These are phyloP conservation scores for Lymantria dispar DNA, from an alignment of 2,888 invertebrate species.

Conservation along the genomic window DNA sequence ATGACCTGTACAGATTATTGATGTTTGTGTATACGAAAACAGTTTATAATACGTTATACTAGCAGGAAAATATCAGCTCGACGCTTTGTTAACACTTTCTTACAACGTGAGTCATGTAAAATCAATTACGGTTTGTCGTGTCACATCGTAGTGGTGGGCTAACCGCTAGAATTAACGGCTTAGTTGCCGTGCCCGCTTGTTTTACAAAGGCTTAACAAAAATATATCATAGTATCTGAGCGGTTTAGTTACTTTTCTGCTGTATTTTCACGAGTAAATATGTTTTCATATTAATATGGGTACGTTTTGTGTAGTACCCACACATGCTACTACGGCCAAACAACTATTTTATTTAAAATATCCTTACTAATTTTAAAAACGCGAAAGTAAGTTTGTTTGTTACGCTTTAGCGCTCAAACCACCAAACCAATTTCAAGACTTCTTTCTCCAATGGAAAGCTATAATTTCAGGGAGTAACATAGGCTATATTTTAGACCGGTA, in stretches of 20 bases:
- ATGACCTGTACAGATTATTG: neutral
- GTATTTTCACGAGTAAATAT: too few species aligned
- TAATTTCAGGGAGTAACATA: too few species aligned
- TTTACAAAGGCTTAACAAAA: too few species aligned
- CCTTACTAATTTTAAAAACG: neutral
- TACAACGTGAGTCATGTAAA: conserved; percentile 37
- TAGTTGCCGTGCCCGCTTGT: conserved; percentile 11
- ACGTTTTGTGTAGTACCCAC: neutral
- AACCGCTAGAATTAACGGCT: conserved; percentile 38
- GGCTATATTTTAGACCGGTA: too few species aligned
- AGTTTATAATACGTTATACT: too few species aligned
- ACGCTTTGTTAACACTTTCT: conserved; percentile 9
- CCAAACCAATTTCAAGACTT: too few species aligned
- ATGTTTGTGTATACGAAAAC: too few species aligned
- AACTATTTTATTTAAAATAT: neutral
- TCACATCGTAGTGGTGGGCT: conserved; percentile 27
- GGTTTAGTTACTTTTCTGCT: conserved; percentile 16
- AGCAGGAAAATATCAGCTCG: neutral
- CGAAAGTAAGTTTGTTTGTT: neutral
- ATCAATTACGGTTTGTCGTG: conserved; percentile 27
- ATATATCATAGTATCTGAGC: too few species aligned
- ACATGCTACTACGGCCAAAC: neutral
- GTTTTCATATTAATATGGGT: conserved; percentile 2
- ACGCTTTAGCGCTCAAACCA: too few species aligned
- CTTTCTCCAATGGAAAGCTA: too few species aligned